Conservation (phyloP, 92 coral and sea anemone genomes). For the Anthopleura xanthogrammica region DNA sequence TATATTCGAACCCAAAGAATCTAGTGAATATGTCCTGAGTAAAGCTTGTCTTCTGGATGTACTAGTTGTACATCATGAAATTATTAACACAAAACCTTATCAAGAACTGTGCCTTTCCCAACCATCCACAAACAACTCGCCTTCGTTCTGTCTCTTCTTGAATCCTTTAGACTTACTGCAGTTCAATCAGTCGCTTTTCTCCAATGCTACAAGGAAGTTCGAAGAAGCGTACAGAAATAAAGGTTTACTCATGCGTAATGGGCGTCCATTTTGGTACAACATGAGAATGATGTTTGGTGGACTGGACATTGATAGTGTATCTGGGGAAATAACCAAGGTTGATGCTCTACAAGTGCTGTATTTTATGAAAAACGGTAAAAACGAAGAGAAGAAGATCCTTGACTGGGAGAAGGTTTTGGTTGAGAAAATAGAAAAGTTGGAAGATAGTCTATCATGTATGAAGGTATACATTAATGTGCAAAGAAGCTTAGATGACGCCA, state of each 20-base stretch:
- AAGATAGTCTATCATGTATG: constrained; percentile 40
- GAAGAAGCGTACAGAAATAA: constrained; percentile 32
- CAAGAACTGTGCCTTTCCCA: constrained; percentile 23
- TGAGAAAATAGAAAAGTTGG: constrained; percentile 16
- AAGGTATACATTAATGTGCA: constrained; percentile 48
- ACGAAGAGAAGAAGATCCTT: constrained; percentile 19
- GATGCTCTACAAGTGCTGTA: constrained; percentile 40
- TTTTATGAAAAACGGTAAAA: constrained; percentile 24
- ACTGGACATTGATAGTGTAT: constrained; percentile 35
- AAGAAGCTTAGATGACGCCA: constrained; percentile 71
- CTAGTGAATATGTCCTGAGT: constrained; percentile 19
- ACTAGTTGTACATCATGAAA: constrained; percentile 22
- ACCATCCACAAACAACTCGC: constrained; percentile 22
- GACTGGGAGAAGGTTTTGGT: constrained; percentile 51
- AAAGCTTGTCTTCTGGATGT: constrained; percentile 33
- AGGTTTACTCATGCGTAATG: constrained; percentile 41
- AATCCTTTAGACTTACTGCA: constrained; percentile 59
- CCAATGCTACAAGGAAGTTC: constrained; percentile 38
- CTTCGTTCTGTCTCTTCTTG: constrained; percentile 45
- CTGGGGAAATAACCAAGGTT: constrained; percentile 24
- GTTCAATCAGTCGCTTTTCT: constrained; percentile 43
- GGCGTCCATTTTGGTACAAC: constrained; percentile 35
- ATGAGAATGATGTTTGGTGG: constrained; percentile 30
- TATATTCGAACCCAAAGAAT: constrained; percentile 21
- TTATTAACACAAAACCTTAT: constrained; percentile 18